phyloP scores from a whole-genome alignment of 1,140 invertebrate species.

The Calephelis virginiensis region DNA sequence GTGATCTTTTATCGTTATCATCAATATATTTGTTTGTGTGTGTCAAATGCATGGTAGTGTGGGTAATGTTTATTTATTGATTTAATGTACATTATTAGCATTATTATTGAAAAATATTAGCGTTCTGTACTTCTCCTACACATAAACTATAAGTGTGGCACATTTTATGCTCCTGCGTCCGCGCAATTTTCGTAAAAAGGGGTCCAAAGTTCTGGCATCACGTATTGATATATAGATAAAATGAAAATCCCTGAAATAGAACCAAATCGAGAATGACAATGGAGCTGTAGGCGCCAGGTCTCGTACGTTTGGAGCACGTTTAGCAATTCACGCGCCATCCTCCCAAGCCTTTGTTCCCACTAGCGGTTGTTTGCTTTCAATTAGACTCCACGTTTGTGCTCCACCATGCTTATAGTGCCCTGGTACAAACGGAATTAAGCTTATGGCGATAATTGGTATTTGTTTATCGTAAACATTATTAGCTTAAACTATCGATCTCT shows the following conservation, averaged over 20 bases:
- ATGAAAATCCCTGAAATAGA: background rate
- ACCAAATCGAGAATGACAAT: conserved; percentile 25
- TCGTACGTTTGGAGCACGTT: conserved; percentile 42
- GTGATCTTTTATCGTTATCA: no score
- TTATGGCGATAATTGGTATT: conserved; percentile 30
- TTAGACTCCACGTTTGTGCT: conserved; percentile 53
- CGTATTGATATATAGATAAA: no score
- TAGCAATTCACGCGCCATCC: conserved; percentile 46
- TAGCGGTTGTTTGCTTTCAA: conserved; percentile 59
- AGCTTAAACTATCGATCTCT: conserved; percentile 1
- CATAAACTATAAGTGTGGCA: no score
- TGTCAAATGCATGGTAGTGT: no score
- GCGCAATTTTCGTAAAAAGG: no score
- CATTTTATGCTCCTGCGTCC: no score
- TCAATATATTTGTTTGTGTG: no score
- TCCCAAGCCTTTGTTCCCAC: conserved; percentile 43
- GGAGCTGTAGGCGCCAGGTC: conserved; percentile 34
- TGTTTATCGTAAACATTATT: conserved; percentile 22
- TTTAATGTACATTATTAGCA: no score
- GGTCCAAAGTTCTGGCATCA: no score
- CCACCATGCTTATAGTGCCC: conserved; percentile 40
- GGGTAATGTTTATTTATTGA: no score
- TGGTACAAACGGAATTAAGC: conserved; percentile 37
- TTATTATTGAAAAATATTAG: no score
- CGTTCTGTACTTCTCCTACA: no score